Evolutionary conservation across 2,113 vertebrate species (phyloP), one percentile per base, ranked within the genome.

Genomic region (Puma concolor): DNA sequence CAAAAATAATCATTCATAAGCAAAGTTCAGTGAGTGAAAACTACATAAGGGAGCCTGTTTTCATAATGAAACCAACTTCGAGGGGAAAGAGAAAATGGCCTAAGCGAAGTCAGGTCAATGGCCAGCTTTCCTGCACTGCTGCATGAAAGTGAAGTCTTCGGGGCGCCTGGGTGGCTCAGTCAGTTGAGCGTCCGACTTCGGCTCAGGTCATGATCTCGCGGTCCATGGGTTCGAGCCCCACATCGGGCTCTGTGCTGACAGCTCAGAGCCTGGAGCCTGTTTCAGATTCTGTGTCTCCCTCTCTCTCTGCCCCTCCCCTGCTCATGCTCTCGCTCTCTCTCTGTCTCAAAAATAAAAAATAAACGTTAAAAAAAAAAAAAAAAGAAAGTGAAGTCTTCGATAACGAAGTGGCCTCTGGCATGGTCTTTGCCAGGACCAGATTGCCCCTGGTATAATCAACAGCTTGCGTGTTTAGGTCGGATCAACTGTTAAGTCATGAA

Each of bases 21-120:
- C 5, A 79, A 88, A 90, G n/a, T 81, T 44, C 44, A 44, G 36
- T 57, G 36, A 84, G 81, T 66, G 16, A 19, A 94, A 79, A 96
- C 31, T 33, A 71, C 27, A 72, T 31, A n/a, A 25, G 25, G 10
- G 13, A 72, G n/a, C 10, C 84, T 67, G 50, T 83, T 94, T 95
- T 90, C 57, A 85, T 92, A 96, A 85, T 7, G 54, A 97, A 86
- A 72, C 33, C 36, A 79, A 60, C 71, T 69, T 17, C 38, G 60
- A 83, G 87, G 19, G 19, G 10, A 33, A 83, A 72, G 21, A 48
- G 41, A 41, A 85, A 76, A 36, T 17, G 48, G 52, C 15, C 19
- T 82, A 23, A 54, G 38, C 48, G 23, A 86, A 44, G 21, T 54
- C 60, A 41, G 57, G 5, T 69, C 44, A 31, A 4, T 5, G 9